Base-by-base conservation (phyloP, 2,888 invertebrate species). In the Caenorhabditis sp. region DNA sequence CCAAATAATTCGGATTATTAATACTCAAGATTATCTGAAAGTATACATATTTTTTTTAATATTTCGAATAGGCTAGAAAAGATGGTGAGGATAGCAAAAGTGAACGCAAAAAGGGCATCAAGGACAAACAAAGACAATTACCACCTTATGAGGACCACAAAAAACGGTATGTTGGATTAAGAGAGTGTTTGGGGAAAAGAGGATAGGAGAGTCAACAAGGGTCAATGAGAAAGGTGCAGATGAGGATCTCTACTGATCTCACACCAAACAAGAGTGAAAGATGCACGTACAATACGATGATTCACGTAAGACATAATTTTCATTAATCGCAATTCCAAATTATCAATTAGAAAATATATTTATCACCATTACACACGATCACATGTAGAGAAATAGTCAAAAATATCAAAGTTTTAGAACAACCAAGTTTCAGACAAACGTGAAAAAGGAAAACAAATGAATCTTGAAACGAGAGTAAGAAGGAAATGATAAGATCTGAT, bases 361-460 rank as follows among this genome's bases (percentile, higher is more conserved):
- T n/a, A 28, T 12, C 14, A 63, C n/a, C 22, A n/a, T n/a, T n/a
- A n/a, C n/a, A n/a, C 24, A 24, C 24, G 14, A 61, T 41, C 61
- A 44, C 26, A 63, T 63, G 44, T 47, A 47, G 63, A 41, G 41
- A 24, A 41, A 22, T 35, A 22, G 14, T 31, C 16, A 24, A 61
- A 22, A 54, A 38, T 24, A 19, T 2, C 24, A 38, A 61, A 61
- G 41, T 35, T 4, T 47, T 14, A 14, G 16, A 47, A 61, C 38
- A 22, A 61, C 38, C n/a, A n/a, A 61, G 3, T 63, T 63, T 44
- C 44, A 63, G 44, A 63, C 19, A 47, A 63, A 63, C n/a, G 44
- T 28, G 28, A 10, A 14, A 44, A n/a, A 38, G 12, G 1, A 41
- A 41, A 38, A 41, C 10, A 1, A n/a, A n/a, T 22, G 26, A 63